Conservation (phyloP, 2,797 vertebrate species). For the Poeciliopsis gracilis region DNA sequence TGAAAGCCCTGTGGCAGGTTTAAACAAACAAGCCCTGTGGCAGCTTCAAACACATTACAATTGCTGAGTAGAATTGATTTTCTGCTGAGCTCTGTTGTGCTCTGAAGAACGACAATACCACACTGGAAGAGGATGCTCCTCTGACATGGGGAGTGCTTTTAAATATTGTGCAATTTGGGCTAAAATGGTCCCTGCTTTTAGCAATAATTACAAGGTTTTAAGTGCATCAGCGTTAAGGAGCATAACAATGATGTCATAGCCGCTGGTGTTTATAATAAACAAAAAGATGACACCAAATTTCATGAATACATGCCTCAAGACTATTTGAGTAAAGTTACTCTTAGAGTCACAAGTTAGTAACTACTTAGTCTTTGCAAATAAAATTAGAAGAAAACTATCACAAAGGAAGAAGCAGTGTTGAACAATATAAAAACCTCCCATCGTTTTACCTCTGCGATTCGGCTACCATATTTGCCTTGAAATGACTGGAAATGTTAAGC, state of each 20-base stretch:
- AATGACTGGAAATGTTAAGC: slow-evolving; percentile 64
- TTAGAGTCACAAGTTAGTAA: slow-evolving; percentile 7
- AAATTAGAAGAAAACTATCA: slow-evolving; percentile 23
- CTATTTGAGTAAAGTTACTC: slow-evolving; percentile 15
- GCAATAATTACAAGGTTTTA: neutral
- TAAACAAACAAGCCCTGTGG: slow-evolving; percentile 28
- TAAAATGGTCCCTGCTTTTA: slow-evolving; percentile 5
- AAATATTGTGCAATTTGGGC: slow-evolving; percentile 18
- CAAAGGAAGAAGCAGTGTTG: neutral
- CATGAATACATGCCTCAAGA: neutral
- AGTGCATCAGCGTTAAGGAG: slow-evolving; percentile 10
- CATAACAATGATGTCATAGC: slow-evolving; percentile 21
- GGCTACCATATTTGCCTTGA: slow-evolving; percentile 44
- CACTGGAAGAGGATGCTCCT: slow-evolving; percentile 18
- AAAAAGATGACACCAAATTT: slow-evolving; percentile 12
- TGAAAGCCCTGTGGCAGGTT: slow-evolving; percentile 22
- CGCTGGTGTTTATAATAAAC: slow-evolving; percentile 40
- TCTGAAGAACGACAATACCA: slow-evolving; percentile 30
- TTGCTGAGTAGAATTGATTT: slow-evolving; percentile 65
- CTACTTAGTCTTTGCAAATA: slow-evolving; percentile 18
- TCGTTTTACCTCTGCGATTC: slow-evolving; percentile 33
- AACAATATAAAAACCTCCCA: slow-evolving; percentile 22
- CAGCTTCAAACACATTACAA: slow-evolving; percentile 54
- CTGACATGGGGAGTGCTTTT: slow-evolving; percentile 28
- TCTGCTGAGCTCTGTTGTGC: slow-evolving; percentile 45